Base-by-base conservation (phyloP, 2,888 invertebrate species). In the Melikaiella ostensackeni region DNA sequence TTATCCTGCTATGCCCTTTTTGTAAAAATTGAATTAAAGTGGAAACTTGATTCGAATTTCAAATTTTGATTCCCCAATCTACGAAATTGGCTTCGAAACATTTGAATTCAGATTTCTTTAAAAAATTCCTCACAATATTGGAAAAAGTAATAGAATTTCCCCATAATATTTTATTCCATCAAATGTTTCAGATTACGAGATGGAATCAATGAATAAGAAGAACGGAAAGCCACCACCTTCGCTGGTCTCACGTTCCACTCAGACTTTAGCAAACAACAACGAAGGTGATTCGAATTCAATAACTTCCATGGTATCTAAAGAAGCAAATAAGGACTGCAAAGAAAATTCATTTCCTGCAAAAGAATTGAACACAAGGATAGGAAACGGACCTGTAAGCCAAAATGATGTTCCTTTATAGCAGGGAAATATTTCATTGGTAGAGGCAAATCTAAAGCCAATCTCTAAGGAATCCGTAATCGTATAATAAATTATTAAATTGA, bases 351-450 rank as follows among this genome's bases (percentile, higher is more conserved):
- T 80, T 19, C 76, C 64, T 27, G 1, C 42, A 30, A 55, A 76
- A 61, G 82, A 80, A 74, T 75, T 79, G 27, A 87, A 86, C 42
- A 82, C 85, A n/a, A 90, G 86, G 83, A 88, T 90, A 83, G 87
- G 88, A 38, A 91, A 91, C 73, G 88, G 90, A 30, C 89, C 90
- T 7, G 78, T 89, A 55, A 86, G 77, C 79, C 89, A 89, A 75
- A 87, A 84, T 33, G 89, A 90, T 55, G 84, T 86, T 13, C 61
- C 89, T 1, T 90, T 90, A 87, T 90, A 90, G 88, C 89, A 86
- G 79, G 82, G 46, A 70, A 50, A 70, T 50, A 70, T 70, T 55
- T 70, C 70, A 0, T 11, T 59, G 38, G 24, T 74, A 61, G 83
- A 87, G 66, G 79, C 86, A 61, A 84, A 85, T 76, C 82, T 89